Evolutionary conservation across 2,113 vertebrate genomes (phyloP), one percentile per base, ranked within the genome.

Genomic region (Dicaeum eximium): DNA sequence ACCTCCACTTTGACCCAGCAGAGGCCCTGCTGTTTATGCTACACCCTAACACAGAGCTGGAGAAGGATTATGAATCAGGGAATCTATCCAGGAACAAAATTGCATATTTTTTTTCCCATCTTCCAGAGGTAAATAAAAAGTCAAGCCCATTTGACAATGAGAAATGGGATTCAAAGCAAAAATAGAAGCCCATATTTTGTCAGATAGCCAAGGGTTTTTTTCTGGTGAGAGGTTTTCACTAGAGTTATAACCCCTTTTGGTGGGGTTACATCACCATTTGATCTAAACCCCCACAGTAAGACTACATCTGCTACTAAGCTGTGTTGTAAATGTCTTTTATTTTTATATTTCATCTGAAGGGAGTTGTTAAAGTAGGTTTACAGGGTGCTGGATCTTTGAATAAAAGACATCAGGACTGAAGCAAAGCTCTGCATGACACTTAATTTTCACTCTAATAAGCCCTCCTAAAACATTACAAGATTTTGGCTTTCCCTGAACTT

Each of bases 251-350:
- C 95, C 97, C 23, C 93, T 97, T 95, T 94, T 89, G 95, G 93
- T 97, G 95, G 96, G 96, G 97, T 98, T 98, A 97, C 96, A 98
- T 98, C 96, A 97, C 95, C 94, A 98, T 98, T 98, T 98, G 97
- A 98, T 98, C 97, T 98, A 98, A 98, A 97, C 92, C 95, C 90
- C 96, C 93, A 97, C 95, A 97, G 96, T 96, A 98, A 89, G 97
- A 94, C 96, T 97, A 98, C 98, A 98, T 98, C 98, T 98, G 98
- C 97, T 98, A 97, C 97, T 98, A 98, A 98, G 98, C 97, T 98
- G 98, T 97, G 96, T 97, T 98, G 97, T 98, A 98, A 98, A 98
- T 98, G 97, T 98, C 97, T 98, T 98, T 98, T 98, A 98, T 98
- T 98, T 98, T 98, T 98, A 97, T 98, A 98, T 97, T 98, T 98